Evolutionary conservation across 2,797 vertebrate genomes (phyloP), one percentile per base, ranked within the genome.

Genomic region (Sandelia bainsii): DNA sequence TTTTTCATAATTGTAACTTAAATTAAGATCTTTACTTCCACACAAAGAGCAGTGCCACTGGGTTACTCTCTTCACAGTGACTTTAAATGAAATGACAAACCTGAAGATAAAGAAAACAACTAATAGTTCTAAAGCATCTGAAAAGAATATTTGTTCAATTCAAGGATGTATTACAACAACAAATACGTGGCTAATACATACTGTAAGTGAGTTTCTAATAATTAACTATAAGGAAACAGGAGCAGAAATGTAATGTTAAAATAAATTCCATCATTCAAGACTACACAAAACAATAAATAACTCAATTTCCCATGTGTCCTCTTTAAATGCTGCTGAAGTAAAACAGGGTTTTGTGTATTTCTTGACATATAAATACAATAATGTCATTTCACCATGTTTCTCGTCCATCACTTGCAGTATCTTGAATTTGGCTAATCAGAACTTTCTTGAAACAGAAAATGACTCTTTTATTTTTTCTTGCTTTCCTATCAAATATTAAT

Each of bases 401-500:
- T 34, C 16, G 3, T 60, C 62, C 34, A 62, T 79, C 75, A 56
- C 27, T 58, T 67, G 34, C 22, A 73, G 72, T 66, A 68, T 72
- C 83, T 69, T 81, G 76, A 42, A 77, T 72, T 69, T 57, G 53
- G 32, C 78, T 84, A 63, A 80, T 78, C 69, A 82, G 49, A 85
- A 76, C 45, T 57, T 79, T 80, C 65, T 79, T 69, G 20, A 83
- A 77, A 62, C 34, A 50, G 63, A 69, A 75, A 79, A 83, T 68
- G 23, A 70, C 77, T 61, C 61, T 62, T 81, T 80, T 72, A 46
- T 60, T 63, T 54, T 77, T 73, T 23, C 13, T 49, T 59, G 42
- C 46, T 57, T 62, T 29, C 56, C 54, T 37, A 83, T 91, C 50
- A 87, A 89, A 88, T 83, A 88, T 90, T 85, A 84, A 83, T 72